Percentiles rank a stretch among this genome's conserved stretches.
phyloP scores from a whole-genome alignment of 2,113 vertebrate genomes.

The Laticauda laticaudata region DNA sequence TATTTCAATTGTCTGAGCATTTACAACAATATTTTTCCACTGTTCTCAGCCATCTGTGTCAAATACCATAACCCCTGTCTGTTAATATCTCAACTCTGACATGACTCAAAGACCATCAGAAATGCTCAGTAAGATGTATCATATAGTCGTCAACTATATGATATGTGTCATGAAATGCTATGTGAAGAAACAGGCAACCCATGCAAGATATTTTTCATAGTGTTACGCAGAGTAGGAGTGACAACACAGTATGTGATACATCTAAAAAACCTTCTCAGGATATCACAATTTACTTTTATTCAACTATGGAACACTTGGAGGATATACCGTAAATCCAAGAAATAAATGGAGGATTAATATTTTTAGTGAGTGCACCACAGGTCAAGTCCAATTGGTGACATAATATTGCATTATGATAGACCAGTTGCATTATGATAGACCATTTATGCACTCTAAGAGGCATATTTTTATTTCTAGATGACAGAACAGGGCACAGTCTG shows the following conservation, averaged over 20 bases:
- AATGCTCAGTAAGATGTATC: not conserved
- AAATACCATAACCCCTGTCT: conserved; percentile 9
- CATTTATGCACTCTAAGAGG: not conserved
- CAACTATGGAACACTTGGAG: not conserved
- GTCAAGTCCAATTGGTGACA: not conserved
- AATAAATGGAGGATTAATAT: not conserved
- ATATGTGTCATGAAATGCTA: not conserved
- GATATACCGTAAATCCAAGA: not conserved
- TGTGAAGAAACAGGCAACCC: not conserved
- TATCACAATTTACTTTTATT: not conserved
- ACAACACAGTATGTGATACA: not conserved
- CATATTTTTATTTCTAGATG: not conserved
- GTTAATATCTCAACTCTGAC: not conserved
- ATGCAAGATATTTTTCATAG: not conserved
- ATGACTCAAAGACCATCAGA: not conserved
- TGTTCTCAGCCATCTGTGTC: not conserved
- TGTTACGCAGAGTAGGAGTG: not conserved
- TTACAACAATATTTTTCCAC: conserved; percentile 4
- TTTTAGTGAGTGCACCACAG: not conserved
- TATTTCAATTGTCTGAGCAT: conserved; percentile 50
- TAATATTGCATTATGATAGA: not conserved
- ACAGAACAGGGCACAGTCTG: not conserved
- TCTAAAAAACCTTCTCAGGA: not conserved
- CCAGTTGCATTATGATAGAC: too few relatives aligned
- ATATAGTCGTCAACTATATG: not conserved